Evolutionary conservation across 2,888 invertebrate genomes (phyloP).

Genomic region (Aleiodes alternator): DNA sequence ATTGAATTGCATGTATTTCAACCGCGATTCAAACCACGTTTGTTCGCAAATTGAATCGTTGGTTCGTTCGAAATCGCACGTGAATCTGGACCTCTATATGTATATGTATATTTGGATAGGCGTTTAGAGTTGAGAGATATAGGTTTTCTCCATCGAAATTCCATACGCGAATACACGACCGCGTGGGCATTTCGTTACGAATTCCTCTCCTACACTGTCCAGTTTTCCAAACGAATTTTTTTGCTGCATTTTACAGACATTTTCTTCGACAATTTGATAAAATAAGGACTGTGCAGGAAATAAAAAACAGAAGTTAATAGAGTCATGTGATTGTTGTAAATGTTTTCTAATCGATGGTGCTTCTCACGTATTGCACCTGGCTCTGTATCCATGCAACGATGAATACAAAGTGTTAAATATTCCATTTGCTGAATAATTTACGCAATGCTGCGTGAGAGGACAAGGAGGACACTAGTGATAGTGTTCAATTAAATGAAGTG

Average conservation of each 20-base stretch:
- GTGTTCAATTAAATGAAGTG: neutral
- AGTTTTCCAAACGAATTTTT: slow-evolving; percentile 10
- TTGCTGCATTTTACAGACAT: slow-evolving; percentile 17
- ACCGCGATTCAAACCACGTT: slow-evolving; percentile 34
- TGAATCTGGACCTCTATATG: slow-evolving; percentile 13
- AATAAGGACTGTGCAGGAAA: neutral
- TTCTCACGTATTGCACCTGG: slow-evolving; percentile 22
- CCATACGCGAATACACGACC: slow-evolving; percentile 54
- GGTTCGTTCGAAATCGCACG: slow-evolving; percentile 24
- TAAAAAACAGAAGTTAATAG: neutral
- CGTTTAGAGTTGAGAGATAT: slow-evolving; percentile 49
- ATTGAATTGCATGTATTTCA: slow-evolving; percentile 10
- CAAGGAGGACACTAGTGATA: neutral
- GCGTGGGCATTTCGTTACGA: slow-evolving; percentile 63
- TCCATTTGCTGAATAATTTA: slow-evolving; percentile 7
- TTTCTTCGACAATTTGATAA: slow-evolving; percentile 1
- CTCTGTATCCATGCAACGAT: slow-evolving; percentile 5
- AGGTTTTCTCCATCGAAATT: slow-evolving; percentile 54
- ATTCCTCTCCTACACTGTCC: slow-evolving; percentile 52
- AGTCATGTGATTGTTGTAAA: slow-evolving; percentile 17
- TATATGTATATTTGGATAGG: neutral
- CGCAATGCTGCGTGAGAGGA: neutral
- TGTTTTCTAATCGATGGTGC: slow-evolving; percentile 15
- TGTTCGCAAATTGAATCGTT: slow-evolving; percentile 36
- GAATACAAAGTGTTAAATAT: slow-evolving; percentile 18